Percentiles rank a stretch among this genome's conserved stretches.
Conservation (phyloP, 92 coral and sea anemone species). For the Porites divaricata region DNA sequence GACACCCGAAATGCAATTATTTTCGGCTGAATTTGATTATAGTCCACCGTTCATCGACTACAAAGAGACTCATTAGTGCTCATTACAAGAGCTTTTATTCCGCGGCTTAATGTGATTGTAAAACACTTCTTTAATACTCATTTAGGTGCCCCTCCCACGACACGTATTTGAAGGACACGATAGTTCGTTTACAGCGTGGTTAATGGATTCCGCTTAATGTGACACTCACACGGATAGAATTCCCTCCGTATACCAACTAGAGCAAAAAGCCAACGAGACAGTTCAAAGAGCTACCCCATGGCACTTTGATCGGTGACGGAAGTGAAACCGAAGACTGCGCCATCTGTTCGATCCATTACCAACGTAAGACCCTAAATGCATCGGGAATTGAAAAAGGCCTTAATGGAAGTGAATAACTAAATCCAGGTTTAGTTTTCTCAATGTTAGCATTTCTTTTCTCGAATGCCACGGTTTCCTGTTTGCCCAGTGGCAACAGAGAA, state of each 20-base stretch:
- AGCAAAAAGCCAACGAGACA: slow-evolving; percentile 45
- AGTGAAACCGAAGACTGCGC: slow-evolving; percentile 81
- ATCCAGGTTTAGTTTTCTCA: slow-evolving; percentile 49
- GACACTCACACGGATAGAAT: slow-evolving; percentile 38
- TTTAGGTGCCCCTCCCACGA: slow-evolving; percentile 95
- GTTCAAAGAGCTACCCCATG: slow-evolving; percentile 39
- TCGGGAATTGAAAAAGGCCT: slow-evolving; percentile 59
- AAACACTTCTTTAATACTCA: slow-evolving; percentile 93
- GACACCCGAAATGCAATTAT: slow-evolving; percentile 73
- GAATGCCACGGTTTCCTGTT: slow-evolving; percentile 94
- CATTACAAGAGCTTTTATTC: slow-evolving; percentile 93
- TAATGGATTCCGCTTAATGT: slow-evolving; percentile 36
- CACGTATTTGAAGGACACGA: slow-evolving; percentile 67
- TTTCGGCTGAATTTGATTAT: slow-evolving; percentile 81
- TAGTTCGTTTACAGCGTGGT: slow-evolving; percentile 33
- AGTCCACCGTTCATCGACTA: slow-evolving; percentile 85
- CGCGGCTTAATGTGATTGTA: slow-evolving; percentile 97
- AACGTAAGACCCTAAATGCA: slow-evolving; percentile 67
- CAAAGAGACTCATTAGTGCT: slow-evolving; percentile 94
- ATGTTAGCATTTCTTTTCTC: slow-evolving; percentile 75
- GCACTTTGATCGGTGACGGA: slow-evolving; percentile 76
- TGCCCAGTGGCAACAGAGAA: slow-evolving; percentile 70
- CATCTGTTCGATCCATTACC: slow-evolving; percentile 80
- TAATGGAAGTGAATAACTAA: slow-evolving; percentile 84
- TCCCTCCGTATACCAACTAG: slow-evolving; percentile 32